Percentiles rank a stretch among this genome's conserved stretches.
These are phyloP conservation scores for Eulemur coronatus DNA, from an alignment of 2,797 vertebrate genomes.

Conservation along the genomic window DNA sequence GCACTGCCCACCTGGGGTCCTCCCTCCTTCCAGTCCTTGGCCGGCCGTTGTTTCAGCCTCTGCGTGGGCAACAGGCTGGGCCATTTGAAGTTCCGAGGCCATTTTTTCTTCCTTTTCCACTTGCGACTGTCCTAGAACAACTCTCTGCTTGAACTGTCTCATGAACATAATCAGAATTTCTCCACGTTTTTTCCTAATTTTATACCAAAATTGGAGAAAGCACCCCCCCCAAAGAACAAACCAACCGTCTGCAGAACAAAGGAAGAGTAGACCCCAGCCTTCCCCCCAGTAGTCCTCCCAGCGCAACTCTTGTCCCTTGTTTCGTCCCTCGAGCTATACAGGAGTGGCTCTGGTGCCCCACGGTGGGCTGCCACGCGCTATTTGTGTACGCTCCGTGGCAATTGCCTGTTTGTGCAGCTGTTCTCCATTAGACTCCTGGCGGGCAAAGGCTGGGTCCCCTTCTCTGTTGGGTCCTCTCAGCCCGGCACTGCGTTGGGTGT, in stretches of 20 bases:
- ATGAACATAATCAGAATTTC: not conserved
- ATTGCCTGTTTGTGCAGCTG: not conserved
- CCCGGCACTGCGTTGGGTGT: not conserved
- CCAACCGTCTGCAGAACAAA: not conserved
- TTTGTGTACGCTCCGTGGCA: not conserved
- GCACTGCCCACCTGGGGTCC: not conserved
- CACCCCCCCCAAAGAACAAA: not conserved
- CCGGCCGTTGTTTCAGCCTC: not conserved
- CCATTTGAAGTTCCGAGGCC: not conserved
- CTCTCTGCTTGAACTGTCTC: not conserved
- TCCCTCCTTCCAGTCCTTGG: rapidly evolving
- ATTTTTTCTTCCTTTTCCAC: not conserved
- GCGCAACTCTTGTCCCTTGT: rapidly evolving
- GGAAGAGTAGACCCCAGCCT: rapidly evolving
- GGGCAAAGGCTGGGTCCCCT: not conserved
- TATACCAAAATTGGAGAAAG: not conserved
- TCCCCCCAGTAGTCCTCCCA: rapidly evolving
- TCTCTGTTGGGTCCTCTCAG: not conserved
- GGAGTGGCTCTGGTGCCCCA: not conserved
- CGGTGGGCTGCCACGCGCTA: too few species aligned
- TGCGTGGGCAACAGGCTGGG: rapidly evolving
- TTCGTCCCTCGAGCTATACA: not conserved
- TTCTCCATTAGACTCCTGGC: not conserved
- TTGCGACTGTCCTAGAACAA: not conserved
- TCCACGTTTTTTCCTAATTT: not conserved